phyloP scores from a whole-genome alignment of 2,113 vertebrate species.

The Leuciscus idus region DNA sequence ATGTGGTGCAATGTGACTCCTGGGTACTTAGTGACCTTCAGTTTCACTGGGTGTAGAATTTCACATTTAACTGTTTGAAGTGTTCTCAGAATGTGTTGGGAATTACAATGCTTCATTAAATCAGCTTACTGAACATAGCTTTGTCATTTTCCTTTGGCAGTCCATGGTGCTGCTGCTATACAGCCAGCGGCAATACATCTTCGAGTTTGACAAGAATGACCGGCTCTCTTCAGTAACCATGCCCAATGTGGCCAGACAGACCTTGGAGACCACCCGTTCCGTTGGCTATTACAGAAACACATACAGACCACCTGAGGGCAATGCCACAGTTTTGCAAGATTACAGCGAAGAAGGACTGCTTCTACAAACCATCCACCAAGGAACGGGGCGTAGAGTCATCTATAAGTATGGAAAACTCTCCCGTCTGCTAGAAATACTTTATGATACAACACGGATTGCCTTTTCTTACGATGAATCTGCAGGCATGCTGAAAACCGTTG shows the following conservation, averaged over 20 bases:
- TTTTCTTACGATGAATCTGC: slow-evolving; percentile 93
- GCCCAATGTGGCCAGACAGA: slow-evolving; percentile 96
- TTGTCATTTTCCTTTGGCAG: slow-evolving; percentile 71
- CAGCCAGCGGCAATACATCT: slow-evolving; percentile 98
- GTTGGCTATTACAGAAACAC: slow-evolving; percentile 97
- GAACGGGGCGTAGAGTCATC: slow-evolving; percentile 90
- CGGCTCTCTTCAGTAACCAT: slow-evolving; percentile 94
- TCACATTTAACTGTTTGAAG: slow-evolving; percentile 55
- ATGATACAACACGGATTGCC: slow-evolving; percentile 91
- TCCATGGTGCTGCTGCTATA: slow-evolving; percentile 97
- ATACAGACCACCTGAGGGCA: slow-evolving; percentile 92
- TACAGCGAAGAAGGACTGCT: slow-evolving; percentile 91
- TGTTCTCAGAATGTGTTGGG: slow-evolving; percentile 42
- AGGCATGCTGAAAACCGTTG: slow-evolving; percentile 94
- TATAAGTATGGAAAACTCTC: slow-evolving; percentile 95
- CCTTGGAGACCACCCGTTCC: slow-evolving; percentile 91
- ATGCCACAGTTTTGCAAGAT: slow-evolving; percentile 92
- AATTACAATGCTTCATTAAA: slow-evolving; percentile 49
- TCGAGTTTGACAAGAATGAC: slow-evolving; percentile 97
- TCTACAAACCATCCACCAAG: slow-evolving; percentile 89
- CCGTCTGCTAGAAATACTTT: slow-evolving; percentile 92
- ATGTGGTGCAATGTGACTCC: slow-evolving; percentile 50
- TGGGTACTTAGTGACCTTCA: slow-evolving; percentile 52
- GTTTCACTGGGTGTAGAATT: slow-evolving; percentile 43
- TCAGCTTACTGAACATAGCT: slow-evolving; percentile 34